These are phyloP conservation scores for Acronicta leporina DNA, from an alignment of 2,888 invertebrate genomes.

Conservation along the genomic window DNA sequence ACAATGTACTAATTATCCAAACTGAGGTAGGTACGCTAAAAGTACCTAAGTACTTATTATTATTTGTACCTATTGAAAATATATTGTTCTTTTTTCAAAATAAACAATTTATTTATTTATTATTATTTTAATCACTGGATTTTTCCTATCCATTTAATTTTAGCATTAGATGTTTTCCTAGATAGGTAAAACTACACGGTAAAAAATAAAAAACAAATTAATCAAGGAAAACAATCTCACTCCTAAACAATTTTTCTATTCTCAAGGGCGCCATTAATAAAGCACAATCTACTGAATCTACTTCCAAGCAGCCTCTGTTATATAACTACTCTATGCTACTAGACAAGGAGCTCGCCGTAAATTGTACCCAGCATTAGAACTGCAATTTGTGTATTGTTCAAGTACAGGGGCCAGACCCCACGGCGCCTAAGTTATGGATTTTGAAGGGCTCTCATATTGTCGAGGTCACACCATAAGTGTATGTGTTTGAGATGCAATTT, in stretches of 20 bases:
- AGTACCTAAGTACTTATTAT: too few species aligned
- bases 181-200: too few species aligned
- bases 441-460: slow-evolving; percentile 65
- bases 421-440: slow-evolving; percentile 73
- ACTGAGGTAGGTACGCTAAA: too few species aligned
- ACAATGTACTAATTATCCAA: neutral
- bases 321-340: slow-evolving; percentile 37
- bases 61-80: too few species aligned
- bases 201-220: slow-evolving; percentile 10
- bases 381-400: slow-evolving; percentile 79
- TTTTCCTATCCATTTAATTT: too few species aligned
- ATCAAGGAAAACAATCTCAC: slow-evolving; percentile 28
- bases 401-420: slow-evolving; percentile 67
- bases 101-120: too few species aligned
- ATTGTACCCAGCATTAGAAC: slow-evolving; percentile 69
- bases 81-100: too few species aligned
- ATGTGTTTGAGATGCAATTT: slow-evolving; percentile 60
- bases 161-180: too few species aligned
- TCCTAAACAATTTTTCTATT: slow-evolving; percentile 25
- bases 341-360: slow-evolving; percentile 52
- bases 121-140: too few species aligned
- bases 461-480: slow-evolving; percentile 61
- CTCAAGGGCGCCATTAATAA: slow-evolving; percentile 37
- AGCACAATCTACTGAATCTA: slow-evolving; percentile 20
- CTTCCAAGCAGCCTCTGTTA: slow-evolving; percentile 23